Percentiles rank a stretch among this genome's conserved stretches.
These are phyloP conservation scores for Heliconius melpomene DNA, from an alignment of 1,140 invertebrate species.

Conservation along the genomic window DNA sequence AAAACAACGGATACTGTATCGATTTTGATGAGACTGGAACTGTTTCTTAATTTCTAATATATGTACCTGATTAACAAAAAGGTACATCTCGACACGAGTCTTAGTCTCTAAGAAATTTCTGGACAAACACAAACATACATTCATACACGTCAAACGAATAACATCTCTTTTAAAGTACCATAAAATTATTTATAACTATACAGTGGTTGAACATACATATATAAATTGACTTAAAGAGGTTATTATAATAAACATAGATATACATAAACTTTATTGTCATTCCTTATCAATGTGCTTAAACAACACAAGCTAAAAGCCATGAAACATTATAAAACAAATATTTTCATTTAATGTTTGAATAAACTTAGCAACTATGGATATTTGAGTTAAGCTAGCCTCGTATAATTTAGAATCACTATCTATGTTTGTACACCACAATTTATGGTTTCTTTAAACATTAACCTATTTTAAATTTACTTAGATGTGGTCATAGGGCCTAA, in stretches of 20 bases:
- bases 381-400: conserved; percentile 4
- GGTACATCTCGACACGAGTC: too few species aligned
- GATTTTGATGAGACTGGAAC: too few species aligned
- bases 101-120: too few species aligned
- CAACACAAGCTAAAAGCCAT: neutral
- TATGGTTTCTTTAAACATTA: conserved; percentile 24
- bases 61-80: too few species aligned
- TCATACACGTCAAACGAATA: too few species aligned
- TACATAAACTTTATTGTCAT: neutral
- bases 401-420: conserved; percentile 21
- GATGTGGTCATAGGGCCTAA: neutral
- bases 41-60: too few species aligned
- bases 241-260: neutral
- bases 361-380: conserved; percentile 19
- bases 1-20: too few species aligned
- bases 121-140: too few species aligned
- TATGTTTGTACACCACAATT: conserved; percentile 23
- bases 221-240: too few species aligned
- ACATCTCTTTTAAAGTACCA: too few species aligned
- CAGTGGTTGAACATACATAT: too few species aligned
- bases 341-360: conserved; percentile 8
- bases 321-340: conserved; percentile 20
- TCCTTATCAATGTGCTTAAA: neutral
- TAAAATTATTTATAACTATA: too few species aligned
- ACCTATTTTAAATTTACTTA: neutral